Percentiles rank a stretch among this genome's conserved stretches.
These are phyloP conservation scores for Epirrita christyi DNA, from an alignment of 2,888 invertebrate species.

Conservation along the genomic window DNA sequence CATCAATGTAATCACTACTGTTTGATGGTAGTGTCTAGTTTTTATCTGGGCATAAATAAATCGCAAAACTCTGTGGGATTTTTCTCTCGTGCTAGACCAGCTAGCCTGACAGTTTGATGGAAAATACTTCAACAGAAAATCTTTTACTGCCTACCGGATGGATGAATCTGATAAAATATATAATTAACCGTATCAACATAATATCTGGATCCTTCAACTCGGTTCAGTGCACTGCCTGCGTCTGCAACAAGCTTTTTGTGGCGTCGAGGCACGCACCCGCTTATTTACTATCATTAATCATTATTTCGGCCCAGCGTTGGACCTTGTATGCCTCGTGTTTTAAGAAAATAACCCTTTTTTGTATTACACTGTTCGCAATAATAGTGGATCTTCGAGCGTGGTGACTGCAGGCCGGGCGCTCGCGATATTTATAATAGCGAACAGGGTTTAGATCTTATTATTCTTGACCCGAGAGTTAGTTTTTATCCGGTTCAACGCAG, in stretches of 20 bases:
- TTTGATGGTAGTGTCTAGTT: too few species aligned
- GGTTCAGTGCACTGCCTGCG: conserved; percentile 70
- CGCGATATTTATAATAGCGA: conserved; percentile 5
- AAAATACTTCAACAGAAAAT: neutral
- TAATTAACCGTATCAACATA: conserved; percentile 30
- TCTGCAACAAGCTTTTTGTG: conserved; percentile 66
- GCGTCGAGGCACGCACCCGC: conserved; percentile 73
- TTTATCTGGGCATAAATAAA: too few species aligned
- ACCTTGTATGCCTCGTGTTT: conserved; percentile 63
- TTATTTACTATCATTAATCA: conserved; percentile 85
- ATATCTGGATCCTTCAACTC: conserved; percentile 34
- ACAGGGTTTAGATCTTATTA: neutral
- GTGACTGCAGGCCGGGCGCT: conserved; percentile 11
- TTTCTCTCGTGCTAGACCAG: neutral
- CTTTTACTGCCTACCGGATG: neutral
- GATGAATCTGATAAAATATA: conserved; percentile 19
- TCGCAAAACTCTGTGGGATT: neutral
- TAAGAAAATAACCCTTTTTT: conserved; percentile 69
- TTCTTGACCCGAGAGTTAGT: too few species aligned
- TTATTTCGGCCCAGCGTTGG: conserved; percentile 77
- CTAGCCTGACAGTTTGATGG: neutral
- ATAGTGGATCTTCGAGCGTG: conserved; percentile 9
- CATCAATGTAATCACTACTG: too few species aligned
- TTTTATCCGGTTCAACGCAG: too few species aligned
- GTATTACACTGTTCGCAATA: conserved; percentile 24